Base-by-base conservation (phyloP, 2,888 invertebrate species). In the Pachliopta kotzebuea region DNA sequence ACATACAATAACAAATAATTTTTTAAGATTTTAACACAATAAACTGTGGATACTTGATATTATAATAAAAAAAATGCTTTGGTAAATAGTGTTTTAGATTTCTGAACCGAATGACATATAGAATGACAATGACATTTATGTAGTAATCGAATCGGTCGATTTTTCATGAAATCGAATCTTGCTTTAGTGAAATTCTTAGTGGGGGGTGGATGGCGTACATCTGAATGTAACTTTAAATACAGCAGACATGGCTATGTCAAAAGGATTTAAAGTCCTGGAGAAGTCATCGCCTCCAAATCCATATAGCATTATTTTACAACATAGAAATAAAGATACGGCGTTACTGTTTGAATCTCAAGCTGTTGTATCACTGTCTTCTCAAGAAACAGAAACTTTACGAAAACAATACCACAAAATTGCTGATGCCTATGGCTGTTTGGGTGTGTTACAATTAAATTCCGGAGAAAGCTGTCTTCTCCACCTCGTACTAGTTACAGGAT, bases 371-470 rank as follows among this genome's bases (percentile, higher is more conserved):
- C 90, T 98, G 93, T 97, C 96, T 68, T 89, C 94, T 50, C 95
- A 96, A 85, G 98, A 99, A 90, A 96, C 96, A 6, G 98, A 98
- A 76, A 95, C 96, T 18, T 94, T 99, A 65, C 96, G 96, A 76
- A 96, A 96, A 76, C 95, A 96, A 76, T 99, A 99, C 81, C 95
- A 94, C 18, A 98, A 98, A 91, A 93, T 98, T 54, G 91, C 96
- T 61, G 99, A 99, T 90, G 98, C 98, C 0, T 99, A 99, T 85
- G 99, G 98, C 29, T 98, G 98, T 79, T 92, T 99, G 63, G 99
- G 99, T 55, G 98, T 98, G 3, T 93, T 99, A 0, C 97, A 98
- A 77, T 86, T 97, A 56, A 96, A 96, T 85, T 95, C 96, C 67
- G 96, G 96, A 59, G 97, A 97, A 81, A 95, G 94, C 77, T 96